Evolutionary conservation across 2,888 invertebrate species (phyloP), one percentile per base, ranked within the genome.

Genomic region (Caenorhabditis doughertyi): DNA sequence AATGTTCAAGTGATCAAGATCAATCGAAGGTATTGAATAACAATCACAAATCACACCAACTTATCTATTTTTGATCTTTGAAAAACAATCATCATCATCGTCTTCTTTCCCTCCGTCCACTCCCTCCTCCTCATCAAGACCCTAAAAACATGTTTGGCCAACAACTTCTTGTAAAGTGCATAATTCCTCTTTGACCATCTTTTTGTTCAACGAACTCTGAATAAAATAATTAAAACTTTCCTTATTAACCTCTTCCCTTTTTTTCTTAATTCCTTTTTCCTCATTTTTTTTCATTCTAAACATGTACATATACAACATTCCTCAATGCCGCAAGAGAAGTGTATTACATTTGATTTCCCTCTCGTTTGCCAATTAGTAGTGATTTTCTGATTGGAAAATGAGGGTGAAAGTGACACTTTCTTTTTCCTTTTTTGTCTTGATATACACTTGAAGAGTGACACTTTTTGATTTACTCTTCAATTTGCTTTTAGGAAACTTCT

Each of bases 351-450:
- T 29, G 35, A 70, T 53, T 77, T 77, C 68, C 68, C 77, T 77
- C 77, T 77, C 77, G 77, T 70, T 77, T 70, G 77, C 60, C 77
- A 70, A 74, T 74, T 74, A 74, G 74, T 56, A 39, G 42, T 73
- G 64, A 72, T 74, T 55, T 74, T 53, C 47, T 65, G 49, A 47
- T 73, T 55, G 39, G 53, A 55, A 21, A 47, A 13, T 32, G 39
- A 18, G 29, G 49, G 55, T 27, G 65, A 74, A 65, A 74, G 56
- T 76, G 55, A 58, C 67, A 64, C 56, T 53, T 65, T 51, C 51
- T 23, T 25, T 16, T 25, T 16, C 23, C 39, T 7, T 44, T 21
- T n/a, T 21, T n/a, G 13, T 5, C 35, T 21, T 32, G 2, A 7
- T 27, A 21, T n/a, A 49, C 25, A 39, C 25, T 65, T 65, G 11